Base-by-base conservation (phyloP, 2,797 vertebrate genomes). In the Sebastes jordani region DNA sequence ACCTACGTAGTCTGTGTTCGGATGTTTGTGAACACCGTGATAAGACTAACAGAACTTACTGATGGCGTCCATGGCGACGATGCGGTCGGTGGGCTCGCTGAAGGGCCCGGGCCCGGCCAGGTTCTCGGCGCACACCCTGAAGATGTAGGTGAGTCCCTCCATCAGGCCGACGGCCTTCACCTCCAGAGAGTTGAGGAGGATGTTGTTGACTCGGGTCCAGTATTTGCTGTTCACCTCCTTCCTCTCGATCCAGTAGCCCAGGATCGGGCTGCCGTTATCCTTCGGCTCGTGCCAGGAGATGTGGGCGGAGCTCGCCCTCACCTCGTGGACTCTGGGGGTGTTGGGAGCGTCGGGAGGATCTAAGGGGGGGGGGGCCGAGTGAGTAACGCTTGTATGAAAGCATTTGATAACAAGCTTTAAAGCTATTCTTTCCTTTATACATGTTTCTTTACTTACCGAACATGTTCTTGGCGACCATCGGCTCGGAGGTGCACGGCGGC, bases 201-300 rank as follows among this genome's bases (percentile, higher is more conserved):
- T 96, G 25, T 94, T 96, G 92, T 99, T 99, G 65, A 99, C 98
- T 27, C 99, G 95, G 86, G 97, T 97, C 99, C 99, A 99, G 63
- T 99, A 96, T 90, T 98, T 99, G 89, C 98, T 98, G 83, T 98
- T 99, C 80, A 99, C 97, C 92, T 99, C 99, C 92, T 98, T 98
- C 90, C 97, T 98, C 95, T 99, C 99, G 74, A 99, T 96, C 98
- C 98, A 99, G 87, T 99, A 99, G 67, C 99, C 99, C 87, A 98
- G 92, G 92, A 99, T 99, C 0, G 99, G 98, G 86, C 98, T 99
- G 78, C 99, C 99, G 1, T 99, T 99, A 88, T 99, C 99, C 89
- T 99, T 99, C 6, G 99, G 99, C 88, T 99, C 99, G 34, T 99
- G 97, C 99, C 99, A 99, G 84, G 96, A 98, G 87, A 99, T 97